Base-by-base conservation (phyloP, 1,140 invertebrate species). In the Aphidius ervi region DNA sequence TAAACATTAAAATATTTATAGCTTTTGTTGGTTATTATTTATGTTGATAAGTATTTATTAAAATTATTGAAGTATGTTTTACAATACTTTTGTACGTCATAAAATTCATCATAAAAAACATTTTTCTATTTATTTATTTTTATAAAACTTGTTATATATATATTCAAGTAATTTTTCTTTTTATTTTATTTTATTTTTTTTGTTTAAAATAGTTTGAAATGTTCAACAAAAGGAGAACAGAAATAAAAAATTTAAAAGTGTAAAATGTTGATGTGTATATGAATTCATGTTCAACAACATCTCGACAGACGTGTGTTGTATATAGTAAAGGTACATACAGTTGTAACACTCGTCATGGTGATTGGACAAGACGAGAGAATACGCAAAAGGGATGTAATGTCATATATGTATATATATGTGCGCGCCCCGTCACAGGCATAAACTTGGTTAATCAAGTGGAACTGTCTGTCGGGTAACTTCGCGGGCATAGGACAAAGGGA, bases 391-490 rank as follows among this genome's bases (percentile, higher is more conserved):
- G 23, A 31, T 31, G 23, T 31, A 31, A 42, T 9, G 61, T 56
- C 61, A 59, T 55, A 46, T 58, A 16, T 16, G 16, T 16, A 62
- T 56, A 55, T 50, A 48, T 63, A 66, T 65, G 65, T 49, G 56
- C 69, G 64, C 63, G 59, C 54, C 68, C 65, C 66, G 70, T 70
- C 69, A 70, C 70, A 69, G 71, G 71, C 69, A 72, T 74, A 74
- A 77, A 74, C 68, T 70, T 64, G 71, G 71, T 76, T 75, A 76
- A 77, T 77, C 74, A 77, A 76, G 67, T 70, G 74, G 74, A 76
- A 75, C 74, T 75, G 71, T 73, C 69, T 68, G 72, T 63, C 65
- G 63, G 46, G 64, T 63, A 59, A 64, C 46, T 65, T 58, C 57
- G 55, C 62, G 9, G 52, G 42, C 23, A 31, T 31, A 50, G 46